Conservation (phyloP, 2,113 vertebrate species). For the Columbina picui region DNA sequence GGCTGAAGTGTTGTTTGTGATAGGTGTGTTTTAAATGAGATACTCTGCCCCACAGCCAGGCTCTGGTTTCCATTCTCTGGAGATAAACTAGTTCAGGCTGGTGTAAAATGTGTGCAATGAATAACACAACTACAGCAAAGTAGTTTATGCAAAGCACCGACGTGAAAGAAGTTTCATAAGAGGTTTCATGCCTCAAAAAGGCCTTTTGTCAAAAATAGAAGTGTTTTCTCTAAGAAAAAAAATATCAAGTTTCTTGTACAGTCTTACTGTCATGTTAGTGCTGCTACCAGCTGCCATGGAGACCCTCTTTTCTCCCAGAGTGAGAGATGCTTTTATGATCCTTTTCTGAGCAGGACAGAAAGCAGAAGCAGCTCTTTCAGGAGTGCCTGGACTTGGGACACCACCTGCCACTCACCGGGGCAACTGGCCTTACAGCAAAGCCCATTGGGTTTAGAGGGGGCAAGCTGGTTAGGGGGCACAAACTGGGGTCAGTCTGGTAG, state of each 20-base stretch:
- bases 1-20: not conserved
- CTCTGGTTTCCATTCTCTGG: not conserved
- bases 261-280: not conserved
- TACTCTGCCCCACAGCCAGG: not conserved
- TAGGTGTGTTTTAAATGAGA: not conserved
- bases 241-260: conserved; percentile 19
- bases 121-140: conserved; percentile 30
- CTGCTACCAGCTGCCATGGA: conserved; percentile 41
- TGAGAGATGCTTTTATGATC: not conserved
- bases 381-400: not conserved
- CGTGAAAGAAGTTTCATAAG: conserved; percentile 66
- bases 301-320: conserved; percentile 5
- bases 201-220: conserved; percentile 62
- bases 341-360: not conserved
- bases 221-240: conserved; percentile 18
- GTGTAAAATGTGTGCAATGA: conserved; percentile 18
- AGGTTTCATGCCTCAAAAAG: conserved; percentile 57
- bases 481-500: accelerated
- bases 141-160: conserved; percentile 55
- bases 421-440: not conserved
- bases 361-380: not conserved
- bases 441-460: accelerated
- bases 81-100: not conserved
- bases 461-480: accelerated
- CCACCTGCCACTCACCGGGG: not conserved